phyloP scores from a whole-genome alignment of 2,113 vertebrate genomes.

The Sphaerodactylus townsendi region DNA sequence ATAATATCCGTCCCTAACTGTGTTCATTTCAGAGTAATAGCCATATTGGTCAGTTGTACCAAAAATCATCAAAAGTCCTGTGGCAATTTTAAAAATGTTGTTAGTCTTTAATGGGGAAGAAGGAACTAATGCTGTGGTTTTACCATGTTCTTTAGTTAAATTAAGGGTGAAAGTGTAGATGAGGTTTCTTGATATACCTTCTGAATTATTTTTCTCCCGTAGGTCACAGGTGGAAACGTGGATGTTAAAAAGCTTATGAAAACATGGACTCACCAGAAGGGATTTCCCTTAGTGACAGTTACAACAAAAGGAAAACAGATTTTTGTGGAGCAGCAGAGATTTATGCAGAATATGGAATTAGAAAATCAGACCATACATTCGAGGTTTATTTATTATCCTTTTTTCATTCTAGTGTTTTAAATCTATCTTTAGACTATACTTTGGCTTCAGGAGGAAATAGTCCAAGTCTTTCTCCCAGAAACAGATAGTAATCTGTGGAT shows the following conservation, averaged over 20 bases:
- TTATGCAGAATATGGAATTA: constrained; percentile 74
- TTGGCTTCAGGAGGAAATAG: not conserved
- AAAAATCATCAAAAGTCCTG: too few relatives aligned
- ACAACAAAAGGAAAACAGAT: constrained; percentile 77
- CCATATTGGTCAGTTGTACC: too few relatives aligned
- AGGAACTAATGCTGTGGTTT: not conserved
- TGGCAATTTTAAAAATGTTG: too few relatives aligned
- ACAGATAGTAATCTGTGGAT: not conserved
- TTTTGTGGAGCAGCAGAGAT: constrained; percentile 85
- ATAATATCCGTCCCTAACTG: too few relatives aligned
- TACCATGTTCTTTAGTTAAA: not conserved
- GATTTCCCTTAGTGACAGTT: constrained; percentile 92
- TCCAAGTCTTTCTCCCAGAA: not conserved
- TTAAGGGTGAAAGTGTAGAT: not conserved
- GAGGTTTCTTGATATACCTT: not conserved
- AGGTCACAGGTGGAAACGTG: constrained; percentile 76
- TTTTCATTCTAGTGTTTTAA: constrained; percentile 5
- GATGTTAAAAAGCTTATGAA: constrained; percentile 91
- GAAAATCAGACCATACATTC: constrained; percentile 70
- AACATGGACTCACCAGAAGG: constrained; percentile 92
- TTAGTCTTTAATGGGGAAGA: too few relatives aligned
- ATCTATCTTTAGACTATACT: not conserved
- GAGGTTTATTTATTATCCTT: constrained; percentile 65
- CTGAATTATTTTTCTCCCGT: constrained; percentile 37
- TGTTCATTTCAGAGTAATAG: too few relatives aligned